Evolutionary conservation across 2,113 vertebrate genomes (phyloP).

Genomic region (Nibea coibor): DNA sequence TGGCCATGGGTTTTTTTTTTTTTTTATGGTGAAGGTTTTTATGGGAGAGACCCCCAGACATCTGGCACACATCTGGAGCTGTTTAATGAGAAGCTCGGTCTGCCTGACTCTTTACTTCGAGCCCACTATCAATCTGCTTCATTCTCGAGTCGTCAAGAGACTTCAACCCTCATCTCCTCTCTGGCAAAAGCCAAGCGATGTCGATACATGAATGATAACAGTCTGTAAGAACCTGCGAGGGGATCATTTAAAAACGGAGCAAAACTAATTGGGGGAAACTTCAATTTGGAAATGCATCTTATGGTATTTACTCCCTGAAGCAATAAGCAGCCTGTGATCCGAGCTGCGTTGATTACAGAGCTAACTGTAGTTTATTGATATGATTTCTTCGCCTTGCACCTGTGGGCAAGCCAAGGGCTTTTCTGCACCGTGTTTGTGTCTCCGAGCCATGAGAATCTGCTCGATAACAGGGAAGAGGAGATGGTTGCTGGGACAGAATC

Average conservation of each 20-base stretch:
- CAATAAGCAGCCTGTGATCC: slow-evolving; percentile 46
- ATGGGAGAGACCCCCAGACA: slow-evolving; percentile 57
- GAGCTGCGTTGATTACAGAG: slow-evolving; percentile 48
- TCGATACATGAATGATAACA: slow-evolving; percentile 39
- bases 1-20: not conserved
- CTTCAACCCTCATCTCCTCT: slow-evolving; percentile 29
- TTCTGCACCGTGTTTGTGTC: slow-evolving; percentile 5
- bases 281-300: slow-evolving; percentile 42
- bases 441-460: slow-evolving; percentile 22
- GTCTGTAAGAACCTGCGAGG: slow-evolving; percentile 18
- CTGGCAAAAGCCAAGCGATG: slow-evolving; percentile 43
- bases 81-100: slow-evolving; percentile 73
- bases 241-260: slow-evolving; percentile 6
- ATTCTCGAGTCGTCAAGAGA: slow-evolving; percentile 36
- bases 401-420: slow-evolving; percentile 7
- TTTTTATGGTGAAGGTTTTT: slow-evolving; percentile 15
- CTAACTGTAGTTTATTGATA: slow-evolving; percentile 46
- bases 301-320: slow-evolving; percentile 42
- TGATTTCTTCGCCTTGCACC: slow-evolving; percentile 24
- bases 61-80: slow-evolving; percentile 78
- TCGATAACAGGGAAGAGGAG: slow-evolving; percentile 2
- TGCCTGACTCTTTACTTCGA: slow-evolving; percentile 46
- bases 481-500: slow-evolving; percentile 16
- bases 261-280: slow-evolving; percentile 39
- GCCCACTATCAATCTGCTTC: slow-evolving; percentile 41